Conservation (phyloP, 2,888 invertebrate species). For the Venustoraphidia nigricollis region DNA sequence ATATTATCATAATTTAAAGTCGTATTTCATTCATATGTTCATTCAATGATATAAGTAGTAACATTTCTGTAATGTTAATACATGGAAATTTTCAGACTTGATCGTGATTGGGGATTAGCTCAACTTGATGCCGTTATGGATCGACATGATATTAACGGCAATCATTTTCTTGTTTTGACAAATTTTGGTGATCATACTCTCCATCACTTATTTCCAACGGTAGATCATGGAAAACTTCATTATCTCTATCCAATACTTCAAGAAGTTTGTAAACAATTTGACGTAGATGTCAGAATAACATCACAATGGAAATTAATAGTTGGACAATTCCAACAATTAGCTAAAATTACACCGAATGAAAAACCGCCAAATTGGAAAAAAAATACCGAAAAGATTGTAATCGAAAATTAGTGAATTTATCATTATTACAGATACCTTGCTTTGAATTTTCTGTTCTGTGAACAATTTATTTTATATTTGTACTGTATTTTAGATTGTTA, state of each 20-base stretch:
- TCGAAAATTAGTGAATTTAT: too few relatives aligned
- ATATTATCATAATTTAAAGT: too few relatives aligned
- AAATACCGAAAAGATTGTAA: constrained; percentile 21
- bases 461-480: too few relatives aligned
- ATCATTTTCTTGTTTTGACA: constrained; percentile 49
- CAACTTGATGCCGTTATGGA: constrained; percentile 62
- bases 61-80: constrained; percentile 6
- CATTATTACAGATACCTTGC: too few relatives aligned
- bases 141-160: constrained; percentile 47
- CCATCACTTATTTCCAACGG: constrained; percentile 67
- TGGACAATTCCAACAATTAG: constrained; percentile 48
- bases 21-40: constrained; percentile 9
- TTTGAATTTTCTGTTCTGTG: too few relatives aligned
- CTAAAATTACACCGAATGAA: constrained; percentile 28
- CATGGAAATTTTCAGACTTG: constrained; percentile 27
- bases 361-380: constrained; percentile 13
- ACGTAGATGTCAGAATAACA: constrained; percentile 29
- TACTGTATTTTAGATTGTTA: too few relatives aligned
- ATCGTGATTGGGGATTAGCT: constrained; percentile 59
- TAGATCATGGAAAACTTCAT: constrained; percentile 59
- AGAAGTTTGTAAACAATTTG: constrained; percentile 49
- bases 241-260: constrained; percentile 45
- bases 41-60: constrained; percentile 16
- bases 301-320: constrained; percentile 43
- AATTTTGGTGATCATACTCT: constrained; percentile 64